A percentile compares a stretch with the other conserved stretches of the same genome.
Evolutionary conservation across 2,113 vertebrate species (phyloP).

Genomic region (Narcine bancroftii): DNA sequence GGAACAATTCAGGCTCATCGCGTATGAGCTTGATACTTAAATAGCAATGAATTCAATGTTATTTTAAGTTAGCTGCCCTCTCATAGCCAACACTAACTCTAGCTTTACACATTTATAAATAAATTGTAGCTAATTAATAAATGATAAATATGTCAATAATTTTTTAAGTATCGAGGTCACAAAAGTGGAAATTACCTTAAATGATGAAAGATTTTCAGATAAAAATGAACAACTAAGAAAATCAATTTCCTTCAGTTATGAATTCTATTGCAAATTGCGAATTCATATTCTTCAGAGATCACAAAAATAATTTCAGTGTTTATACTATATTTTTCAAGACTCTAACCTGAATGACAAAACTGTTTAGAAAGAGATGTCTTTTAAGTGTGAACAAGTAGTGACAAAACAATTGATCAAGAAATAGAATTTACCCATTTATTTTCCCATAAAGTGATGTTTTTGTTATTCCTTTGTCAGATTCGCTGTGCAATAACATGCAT

Average conservation of each 20-base stretch:
- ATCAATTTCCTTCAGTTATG: neutral
- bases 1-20: neutral
- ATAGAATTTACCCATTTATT: neutral
- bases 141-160: no score
- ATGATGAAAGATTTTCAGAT: neutral
- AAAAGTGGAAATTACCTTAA: neutral
- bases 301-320: neutral
- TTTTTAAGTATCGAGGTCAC: neutral
- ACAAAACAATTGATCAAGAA: neutral
- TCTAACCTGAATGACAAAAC: neutral
- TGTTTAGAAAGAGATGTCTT: neutral
- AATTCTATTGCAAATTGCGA: neutral
- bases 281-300: neutral
- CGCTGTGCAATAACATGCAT: neutral
- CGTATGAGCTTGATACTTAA: neutral
- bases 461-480: neutral
- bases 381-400: neutral
- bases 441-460: neutral
- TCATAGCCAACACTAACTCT: neutral
- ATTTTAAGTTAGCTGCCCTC: neutral
- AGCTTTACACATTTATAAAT: neutral
- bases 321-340: neutral
- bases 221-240: neutral
- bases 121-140: no score
- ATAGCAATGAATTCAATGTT: neutral